Evolutionary conservation across 2,113 vertebrate genomes (phyloP), one percentile per base, ranked within the genome.

Genomic region (Heterochromis multidens): DNA sequence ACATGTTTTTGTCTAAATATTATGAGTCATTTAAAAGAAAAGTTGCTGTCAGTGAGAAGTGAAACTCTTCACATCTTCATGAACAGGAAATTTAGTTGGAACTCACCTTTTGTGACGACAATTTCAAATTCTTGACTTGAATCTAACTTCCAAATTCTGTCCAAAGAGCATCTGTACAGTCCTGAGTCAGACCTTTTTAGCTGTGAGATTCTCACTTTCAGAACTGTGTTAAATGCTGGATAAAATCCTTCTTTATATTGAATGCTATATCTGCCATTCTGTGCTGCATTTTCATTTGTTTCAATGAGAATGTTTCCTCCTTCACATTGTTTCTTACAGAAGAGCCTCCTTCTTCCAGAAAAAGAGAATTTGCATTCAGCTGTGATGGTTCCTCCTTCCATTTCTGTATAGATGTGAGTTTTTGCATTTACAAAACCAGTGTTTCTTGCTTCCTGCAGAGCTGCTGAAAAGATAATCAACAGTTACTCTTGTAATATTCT

Each of bases 81-180:
- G 31, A 37, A 40, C 2, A 43, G 7, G 35, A 60, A 21, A 54
- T 76, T 59, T 40, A 61, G 43, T 4, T 8, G 79, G 82, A 87
- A 87, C 88, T 90, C 85, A 87, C 77, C 77, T 1, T 76, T 58
- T 29, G 19, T 60, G 43, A 86, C 79, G 9, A 59, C 37, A 67
- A 87, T 49, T 7, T 80, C 6, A 16, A 77, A 35, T 16, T 63
- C 60, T 33, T 12, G 2, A 2, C 19, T 19, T 62, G 17, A 67
- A 43, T 23, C 6, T 11, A 23, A 5, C 21, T 0, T 0, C 11
- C 9, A 21, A 54, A 23, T 13, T n/a, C 3, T 29, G 13, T 37
- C 35, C 57, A 76, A 4, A 52, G 1, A 59, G 43, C 72, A 82
- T 3, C 2, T 33, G 78, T 88, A 88, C 17, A 0, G 19, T 62